Evolutionary conservation across 37 sponge, comb jelly and placozoan genomes (phyloP).

Genomic region (Spongilla lacustris): DNA sequence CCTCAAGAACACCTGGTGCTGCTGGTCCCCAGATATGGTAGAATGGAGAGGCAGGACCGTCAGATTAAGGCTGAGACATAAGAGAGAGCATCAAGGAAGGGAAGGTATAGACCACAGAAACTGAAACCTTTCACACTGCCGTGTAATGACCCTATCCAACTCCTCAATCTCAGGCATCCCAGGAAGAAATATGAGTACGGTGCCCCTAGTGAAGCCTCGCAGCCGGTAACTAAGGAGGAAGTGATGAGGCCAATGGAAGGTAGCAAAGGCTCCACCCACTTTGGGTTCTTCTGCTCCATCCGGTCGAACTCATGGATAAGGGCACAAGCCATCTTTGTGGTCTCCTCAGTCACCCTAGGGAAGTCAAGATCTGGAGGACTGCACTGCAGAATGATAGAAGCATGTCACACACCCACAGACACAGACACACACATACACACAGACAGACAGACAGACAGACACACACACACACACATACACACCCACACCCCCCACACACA

Average conservation of each 20-base stretch:
- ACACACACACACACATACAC: neutral
- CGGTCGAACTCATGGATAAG: slow-evolving; percentile 59
- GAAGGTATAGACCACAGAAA: neutral
- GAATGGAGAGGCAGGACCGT: slow-evolving; percentile 83
- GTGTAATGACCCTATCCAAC: slow-evolving; percentile 5
- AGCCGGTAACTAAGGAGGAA: slow-evolving; percentile 35
- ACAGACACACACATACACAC: neutral
- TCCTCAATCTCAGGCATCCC: slow-evolving; percentile 88
- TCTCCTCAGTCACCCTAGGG: slow-evolving; percentile 25
- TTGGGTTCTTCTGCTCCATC: slow-evolving; percentile 33
- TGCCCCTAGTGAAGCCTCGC: slow-evolving; percentile 63
- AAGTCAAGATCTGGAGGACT: slow-evolving; percentile 27
- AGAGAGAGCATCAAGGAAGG: neutral
- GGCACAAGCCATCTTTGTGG: slow-evolving; percentile 23
- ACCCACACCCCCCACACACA: neutral
- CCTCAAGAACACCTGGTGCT: slow-evolving; percentile 70
- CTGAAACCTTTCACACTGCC: slow-evolving; percentile 18
- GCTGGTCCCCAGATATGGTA: slow-evolving; percentile 71
- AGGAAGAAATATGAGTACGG: slow-evolving; percentile 93
- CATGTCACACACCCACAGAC: neutral
- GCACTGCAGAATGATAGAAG: slow-evolving; percentile 5
- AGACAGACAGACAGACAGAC: neutral
- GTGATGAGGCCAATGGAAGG: neutral
- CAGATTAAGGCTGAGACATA: slow-evolving; percentile 22
- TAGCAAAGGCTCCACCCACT: slow-evolving; percentile 10